These are phyloP conservation scores for Kobus ellipsiprymnus DNA, from an alignment of 2,113 vertebrate species.

Conservation along the genomic window DNA sequence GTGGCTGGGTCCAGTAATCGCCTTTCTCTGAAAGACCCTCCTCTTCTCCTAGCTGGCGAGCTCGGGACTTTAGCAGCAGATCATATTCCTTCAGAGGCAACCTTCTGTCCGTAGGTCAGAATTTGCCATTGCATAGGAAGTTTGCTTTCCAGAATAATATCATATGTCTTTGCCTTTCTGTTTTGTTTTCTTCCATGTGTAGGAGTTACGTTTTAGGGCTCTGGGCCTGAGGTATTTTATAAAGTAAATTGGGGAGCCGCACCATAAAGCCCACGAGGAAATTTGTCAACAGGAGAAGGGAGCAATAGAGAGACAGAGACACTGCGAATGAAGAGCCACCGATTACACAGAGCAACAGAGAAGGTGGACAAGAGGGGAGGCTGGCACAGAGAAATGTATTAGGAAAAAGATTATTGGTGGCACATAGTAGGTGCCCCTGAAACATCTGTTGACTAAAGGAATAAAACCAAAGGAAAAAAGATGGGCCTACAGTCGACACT, in stretches of 20 bases:
- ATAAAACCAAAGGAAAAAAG: not conserved
- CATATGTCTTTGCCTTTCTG: not conserved
- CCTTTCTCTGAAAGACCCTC: not conserved
- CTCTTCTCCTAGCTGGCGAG: not conserved
- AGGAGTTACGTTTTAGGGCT: not conserved
- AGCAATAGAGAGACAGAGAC: not conserved
- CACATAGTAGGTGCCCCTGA: not conserved
- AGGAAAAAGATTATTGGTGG: not conserved
- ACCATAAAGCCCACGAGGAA: not conserved
- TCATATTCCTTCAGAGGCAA: not conserved
- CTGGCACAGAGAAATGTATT: not conserved
- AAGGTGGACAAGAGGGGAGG: not conserved
- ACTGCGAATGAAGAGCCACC: not conserved
- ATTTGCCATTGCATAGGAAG: not conserved
- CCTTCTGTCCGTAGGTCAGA: not conserved
- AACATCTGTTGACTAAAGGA: not conserved
- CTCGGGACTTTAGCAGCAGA: not conserved
- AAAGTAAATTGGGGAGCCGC: not conserved
- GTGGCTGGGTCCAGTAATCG: not conserved
- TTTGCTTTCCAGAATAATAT: accelerated
- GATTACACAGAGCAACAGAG: not conserved
- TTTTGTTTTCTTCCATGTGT: not conserved
- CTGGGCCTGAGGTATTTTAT: not conserved
- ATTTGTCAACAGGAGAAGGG: not conserved
- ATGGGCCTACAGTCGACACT: not conserved